Percentiles rank a stretch among this genome's conserved stretches.
Evolutionary conservation across 2,888 invertebrate genomes (phyloP).

Genomic region (Gryllus longicercus): DNA sequence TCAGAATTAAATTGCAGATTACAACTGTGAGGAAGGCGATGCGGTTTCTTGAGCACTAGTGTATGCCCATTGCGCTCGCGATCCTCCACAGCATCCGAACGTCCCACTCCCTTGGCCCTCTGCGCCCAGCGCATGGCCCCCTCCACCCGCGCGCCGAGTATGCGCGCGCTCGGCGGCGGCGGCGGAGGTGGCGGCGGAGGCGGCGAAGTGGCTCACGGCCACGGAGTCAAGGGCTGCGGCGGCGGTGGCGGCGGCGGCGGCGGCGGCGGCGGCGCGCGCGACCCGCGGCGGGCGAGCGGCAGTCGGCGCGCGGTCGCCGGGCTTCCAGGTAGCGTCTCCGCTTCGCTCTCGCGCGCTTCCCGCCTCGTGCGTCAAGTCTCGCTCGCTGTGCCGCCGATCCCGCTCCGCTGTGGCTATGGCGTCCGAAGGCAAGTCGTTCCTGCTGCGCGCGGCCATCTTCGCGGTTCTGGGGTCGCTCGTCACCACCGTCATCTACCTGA

Average conservation of each 20-base stretch:
- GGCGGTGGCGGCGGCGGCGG: background rate
- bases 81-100: too few relatives aligned
- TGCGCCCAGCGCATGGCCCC: too few relatives aligned
- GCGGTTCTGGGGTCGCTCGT: constrained; percentile 63
- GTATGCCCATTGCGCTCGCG: too few relatives aligned
- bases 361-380: background rate
- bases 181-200: too few relatives aligned
- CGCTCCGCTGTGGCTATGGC: constrained; percentile 25
- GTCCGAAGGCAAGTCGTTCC: constrained; percentile 37
- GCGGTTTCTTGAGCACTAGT: too few relatives aligned
- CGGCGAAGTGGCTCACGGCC: too few relatives aligned
- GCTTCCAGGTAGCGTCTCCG: background rate
- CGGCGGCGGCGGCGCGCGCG: background rate
- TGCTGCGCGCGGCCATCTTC: constrained; percentile 64
- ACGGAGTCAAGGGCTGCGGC: background rate
- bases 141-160: too few relatives aligned
- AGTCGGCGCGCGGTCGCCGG: background rate
- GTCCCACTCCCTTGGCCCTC: too few relatives aligned
- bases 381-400: background rate
- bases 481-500: constrained; percentile 65
- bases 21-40: too few relatives aligned
- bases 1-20: too few relatives aligned
- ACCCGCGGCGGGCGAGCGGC: background rate
- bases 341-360: background rate
- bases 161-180: too few relatives aligned